Evolutionary conservation across 2,113 vertebrate species (phyloP).

Genomic region (Lycaon pictus): DNA sequence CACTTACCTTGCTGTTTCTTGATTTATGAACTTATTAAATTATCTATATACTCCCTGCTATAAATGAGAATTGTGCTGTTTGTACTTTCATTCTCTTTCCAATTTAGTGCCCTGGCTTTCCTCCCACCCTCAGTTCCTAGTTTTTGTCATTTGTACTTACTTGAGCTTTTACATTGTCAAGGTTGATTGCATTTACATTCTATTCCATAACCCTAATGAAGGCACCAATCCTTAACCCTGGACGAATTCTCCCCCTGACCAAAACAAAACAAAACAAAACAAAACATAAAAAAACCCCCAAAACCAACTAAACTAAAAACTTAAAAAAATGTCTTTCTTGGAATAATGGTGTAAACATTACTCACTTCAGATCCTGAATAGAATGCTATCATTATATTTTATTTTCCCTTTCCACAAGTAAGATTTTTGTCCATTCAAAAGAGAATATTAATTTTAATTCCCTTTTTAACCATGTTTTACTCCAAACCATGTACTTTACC

Average conservation of each 20-base stretch:
- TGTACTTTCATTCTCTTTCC: neutral
- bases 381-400: neutral
- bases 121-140: neutral
- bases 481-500: neutral
- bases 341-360: neutral
- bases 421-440: neutral
- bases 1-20: neutral
- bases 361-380: neutral
- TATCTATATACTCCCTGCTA: neutral
- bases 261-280: neutral
- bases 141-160: constrained; percentile 36
- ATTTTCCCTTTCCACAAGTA: neutral
- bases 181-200: constrained; percentile 20
- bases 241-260: neutral
- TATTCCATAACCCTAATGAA: constrained; percentile 22
- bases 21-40: constrained; percentile 52
- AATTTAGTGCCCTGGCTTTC: neutral
- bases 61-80: constrained; percentile 36
- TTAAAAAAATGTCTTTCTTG: neutral
- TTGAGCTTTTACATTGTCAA: constrained; percentile 16
- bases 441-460: neutral
- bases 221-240: neutral
- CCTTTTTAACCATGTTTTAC: neutral
- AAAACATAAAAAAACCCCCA: no score
- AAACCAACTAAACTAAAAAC: neutral